These are phyloP conservation scores for Ericerus pela DNA, from an alignment of 1,140 invertebrate genomes.

Conservation along the genomic window DNA sequence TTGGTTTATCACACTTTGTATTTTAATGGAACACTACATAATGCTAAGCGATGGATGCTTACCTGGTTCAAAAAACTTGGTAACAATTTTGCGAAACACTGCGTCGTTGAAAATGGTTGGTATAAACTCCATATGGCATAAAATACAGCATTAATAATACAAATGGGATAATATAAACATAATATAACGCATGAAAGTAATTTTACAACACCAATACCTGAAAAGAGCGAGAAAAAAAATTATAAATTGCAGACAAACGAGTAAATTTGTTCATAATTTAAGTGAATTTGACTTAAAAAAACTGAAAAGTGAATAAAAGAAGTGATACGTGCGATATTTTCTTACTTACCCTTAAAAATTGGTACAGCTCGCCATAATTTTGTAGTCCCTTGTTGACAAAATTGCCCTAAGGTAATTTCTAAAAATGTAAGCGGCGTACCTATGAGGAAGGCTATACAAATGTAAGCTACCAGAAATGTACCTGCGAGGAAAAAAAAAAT, in stretches of 20 bases:
- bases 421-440: constrained; percentile 59
- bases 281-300: too few species aligned
- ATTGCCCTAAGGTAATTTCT: constrained; percentile 61
- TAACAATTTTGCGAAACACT: constrained; percentile 28
- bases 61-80: constrained; percentile 4
- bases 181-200: constrained; percentile 35
- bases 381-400: constrained; percentile 56
- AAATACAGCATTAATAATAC: constrained; percentile 35
- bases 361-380: constrained; percentile 66
- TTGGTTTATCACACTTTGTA: too few species aligned
- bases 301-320: not conserved
- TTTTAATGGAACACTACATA: too few species aligned
- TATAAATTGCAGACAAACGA: not conserved
- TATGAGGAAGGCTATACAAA: constrained; percentile 42
- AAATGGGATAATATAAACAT: constrained; percentile 36
- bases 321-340: too few species aligned
- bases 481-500: constrained; percentile 29
- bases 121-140: constrained; percentile 37
- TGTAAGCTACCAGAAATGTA: constrained; percentile 49
- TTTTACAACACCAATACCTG: constrained; percentile 42
- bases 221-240: too few species aligned
- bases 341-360: constrained; percentile 50
- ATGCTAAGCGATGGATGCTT: not conserved
- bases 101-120: constrained; percentile 34
- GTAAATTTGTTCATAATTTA: not conserved